A percentile compares a stretch with the other conserved stretches of the same genome.
phyloP scores from a whole-genome alignment of 2,888 invertebrate genomes.

The Scaeva pyrastri region DNA sequence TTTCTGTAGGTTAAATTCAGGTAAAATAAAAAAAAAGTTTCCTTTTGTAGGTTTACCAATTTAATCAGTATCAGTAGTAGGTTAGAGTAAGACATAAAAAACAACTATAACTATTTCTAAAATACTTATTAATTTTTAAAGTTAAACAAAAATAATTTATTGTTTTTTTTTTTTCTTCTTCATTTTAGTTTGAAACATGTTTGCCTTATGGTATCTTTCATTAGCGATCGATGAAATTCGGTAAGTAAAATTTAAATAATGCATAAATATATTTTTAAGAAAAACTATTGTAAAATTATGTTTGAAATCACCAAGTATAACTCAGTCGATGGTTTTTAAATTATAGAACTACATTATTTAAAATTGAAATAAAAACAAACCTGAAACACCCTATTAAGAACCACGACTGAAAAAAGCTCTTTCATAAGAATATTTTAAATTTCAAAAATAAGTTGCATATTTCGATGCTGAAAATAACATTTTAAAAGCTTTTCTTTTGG shows the following conservation, averaged over 20 bases:
- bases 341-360: no score
- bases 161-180: constrained; percentile 75
- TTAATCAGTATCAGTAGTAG: no score
- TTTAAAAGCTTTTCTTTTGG: not conserved
- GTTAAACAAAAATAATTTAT: not conserved
- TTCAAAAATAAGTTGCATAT: not conserved
- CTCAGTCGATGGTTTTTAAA: no score
- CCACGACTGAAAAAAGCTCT: not conserved
- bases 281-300: no score
- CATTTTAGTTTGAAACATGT: constrained; percentile 81
- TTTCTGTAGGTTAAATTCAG: no score
- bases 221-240: constrained; percentile 83
- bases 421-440: not conserved
- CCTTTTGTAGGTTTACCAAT: no score
- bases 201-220: constrained; percentile 83
- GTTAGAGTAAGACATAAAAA: no score
- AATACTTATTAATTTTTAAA: not conserved
- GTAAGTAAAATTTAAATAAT: constrained; percentile 79
- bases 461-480: constrained; percentile 1
- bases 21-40: no score
- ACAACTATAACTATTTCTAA: no score
- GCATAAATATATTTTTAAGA: no score
- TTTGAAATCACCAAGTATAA: no score
- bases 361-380: no score
- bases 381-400: constrained; percentile 18